phyloP scores from a whole-genome alignment of 1,140 invertebrate species.

The Bombus waltoni region DNA sequence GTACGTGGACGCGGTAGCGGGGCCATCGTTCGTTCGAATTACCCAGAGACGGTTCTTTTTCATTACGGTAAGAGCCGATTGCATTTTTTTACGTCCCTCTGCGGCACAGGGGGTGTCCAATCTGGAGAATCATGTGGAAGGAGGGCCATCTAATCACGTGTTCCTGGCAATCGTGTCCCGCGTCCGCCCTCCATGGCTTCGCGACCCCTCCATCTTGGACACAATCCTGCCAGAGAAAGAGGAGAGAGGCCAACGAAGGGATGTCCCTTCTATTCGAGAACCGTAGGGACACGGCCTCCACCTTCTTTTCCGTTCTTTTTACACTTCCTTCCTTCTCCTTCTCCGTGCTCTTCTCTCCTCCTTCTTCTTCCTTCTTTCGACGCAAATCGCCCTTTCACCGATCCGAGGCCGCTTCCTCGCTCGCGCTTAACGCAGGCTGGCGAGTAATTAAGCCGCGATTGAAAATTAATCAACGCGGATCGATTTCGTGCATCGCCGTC shows the following conservation, averaged over 20 bases:
- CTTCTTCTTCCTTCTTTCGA: not conserved
- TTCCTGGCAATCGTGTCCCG: conserved; percentile 75
- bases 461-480: conserved; percentile 80
- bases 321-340: conserved; percentile 12
- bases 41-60: conserved; percentile 76
- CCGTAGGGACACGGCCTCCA: conserved; percentile 65
- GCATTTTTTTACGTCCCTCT: conserved; percentile 81
- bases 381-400: conserved; percentile 58
- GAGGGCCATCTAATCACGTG: conserved; percentile 78
- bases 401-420: conserved; percentile 57
- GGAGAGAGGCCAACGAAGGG: conserved; percentile 15
- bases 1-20: not conserved
- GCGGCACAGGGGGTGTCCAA: conserved; percentile 62
- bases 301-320: conserved; percentile 33
- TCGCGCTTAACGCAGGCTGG: conserved; percentile 58
- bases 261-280: conserved; percentile 62
- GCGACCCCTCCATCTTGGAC: conserved; percentile 64
- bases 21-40: conserved; percentile 68
- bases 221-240: conserved; percentile 57
- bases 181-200: conserved; percentile 52
- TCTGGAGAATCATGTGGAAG: conserved; percentile 68
- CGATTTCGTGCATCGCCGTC: conserved; percentile 59
- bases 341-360: not conserved
- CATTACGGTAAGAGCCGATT: conserved; percentile 83
- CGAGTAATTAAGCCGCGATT: conserved; percentile 78